Percentiles rank a stretch among this genome's conserved stretches.
These are phyloP conservation scores for Drosophila buzzatii DNA, from an alignment of 2,888 invertebrate species.

Conservation along the genomic window DNA sequence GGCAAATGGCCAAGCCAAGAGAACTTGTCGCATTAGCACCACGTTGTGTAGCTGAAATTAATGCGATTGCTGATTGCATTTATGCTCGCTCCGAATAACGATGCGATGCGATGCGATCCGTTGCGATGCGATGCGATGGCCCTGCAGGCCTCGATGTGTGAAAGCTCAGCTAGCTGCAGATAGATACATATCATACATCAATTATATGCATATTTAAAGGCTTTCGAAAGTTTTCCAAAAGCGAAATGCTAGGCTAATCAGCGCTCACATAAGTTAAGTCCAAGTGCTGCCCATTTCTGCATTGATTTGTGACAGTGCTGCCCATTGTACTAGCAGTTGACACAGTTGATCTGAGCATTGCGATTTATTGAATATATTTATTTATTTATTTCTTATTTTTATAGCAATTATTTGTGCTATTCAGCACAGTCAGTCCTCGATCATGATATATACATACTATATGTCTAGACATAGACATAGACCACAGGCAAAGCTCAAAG, in stretches of 20 bases:
- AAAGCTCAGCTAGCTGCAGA: constrained; percentile 7
- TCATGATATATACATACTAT: background rate
- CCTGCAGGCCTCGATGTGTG: constrained; percentile 16
- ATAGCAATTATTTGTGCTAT: background rate
- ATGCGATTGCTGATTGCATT: constrained; percentile 41
- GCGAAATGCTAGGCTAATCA: background rate
- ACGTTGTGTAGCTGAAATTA: constrained; percentile 48
- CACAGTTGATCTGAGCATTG: too few species aligned
- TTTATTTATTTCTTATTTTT: too few species aligned
- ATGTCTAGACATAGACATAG: too few species aligned
- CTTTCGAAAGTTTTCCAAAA: background rate
- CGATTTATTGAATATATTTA: background rate
- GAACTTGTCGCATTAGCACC: constrained; percentile 78
- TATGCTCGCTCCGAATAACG: constrained; percentile 33
- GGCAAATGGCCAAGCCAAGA: constrained; percentile 23
- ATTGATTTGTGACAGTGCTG: background rate
- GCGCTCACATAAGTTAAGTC: too few species aligned
- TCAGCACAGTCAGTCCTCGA: background rate
- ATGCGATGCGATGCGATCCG: constrained; percentile 7
- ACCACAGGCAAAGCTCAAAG: too few species aligned
- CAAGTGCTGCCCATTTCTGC: constrained; percentile 10
- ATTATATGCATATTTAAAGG: background rate
- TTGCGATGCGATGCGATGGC: constrained; percentile 5
- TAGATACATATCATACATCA: background rate
- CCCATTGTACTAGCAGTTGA: background rate